Base-by-base conservation (phyloP, 1,140 invertebrate genomes). In the Pseudomyrmex dendroicus region DNA sequence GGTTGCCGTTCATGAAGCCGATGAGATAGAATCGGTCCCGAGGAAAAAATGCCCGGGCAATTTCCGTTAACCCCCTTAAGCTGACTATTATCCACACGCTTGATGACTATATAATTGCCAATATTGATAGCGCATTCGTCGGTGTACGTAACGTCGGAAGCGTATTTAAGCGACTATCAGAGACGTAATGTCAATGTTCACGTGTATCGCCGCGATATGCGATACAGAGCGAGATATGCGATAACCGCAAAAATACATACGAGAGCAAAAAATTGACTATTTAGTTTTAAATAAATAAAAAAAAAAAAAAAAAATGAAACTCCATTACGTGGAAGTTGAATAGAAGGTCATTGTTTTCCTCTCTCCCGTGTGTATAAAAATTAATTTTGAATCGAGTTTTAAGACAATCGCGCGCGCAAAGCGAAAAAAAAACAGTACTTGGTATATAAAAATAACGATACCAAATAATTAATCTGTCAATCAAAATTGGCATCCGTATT, bases 21-120 rank as follows among this genome's bases (percentile, higher is more conserved):
- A 87, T 82, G 73, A 74, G 85, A 87, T 62, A 57, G 73, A 74
- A 86, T 86, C 83, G 50, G 74, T 57, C 56, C 15, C 44, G 52
- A 35, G 15, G 63, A 73, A 84, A 86, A 84, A 77, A 56, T 54
- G 15, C 46, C 35, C 67, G 22, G 50, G 44, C 35, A 80, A 80
- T 80, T 80, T 80, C 76, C 66, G 76, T 72, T 80, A 80, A 80
- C 66, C 66, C 35, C 52, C 66, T 80, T 61, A 35, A 59, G 56
- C 44, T 10, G 22, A n/a, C 76, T 20, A 80, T 80, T 72, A 80
- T 59, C 66, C 56, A 67, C 64, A 66, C 76, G 22, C 22, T 59
- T 61, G 66, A 80, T 80, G 76, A 80, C 54, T 72, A 72, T 64
- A 46, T 64, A 64, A 63, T 63, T 20, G 17, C 9, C 61, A 17